phyloP scores from a whole-genome alignment of 2,797 vertebrate genomes.

The Rhynchotus rufescens region DNA sequence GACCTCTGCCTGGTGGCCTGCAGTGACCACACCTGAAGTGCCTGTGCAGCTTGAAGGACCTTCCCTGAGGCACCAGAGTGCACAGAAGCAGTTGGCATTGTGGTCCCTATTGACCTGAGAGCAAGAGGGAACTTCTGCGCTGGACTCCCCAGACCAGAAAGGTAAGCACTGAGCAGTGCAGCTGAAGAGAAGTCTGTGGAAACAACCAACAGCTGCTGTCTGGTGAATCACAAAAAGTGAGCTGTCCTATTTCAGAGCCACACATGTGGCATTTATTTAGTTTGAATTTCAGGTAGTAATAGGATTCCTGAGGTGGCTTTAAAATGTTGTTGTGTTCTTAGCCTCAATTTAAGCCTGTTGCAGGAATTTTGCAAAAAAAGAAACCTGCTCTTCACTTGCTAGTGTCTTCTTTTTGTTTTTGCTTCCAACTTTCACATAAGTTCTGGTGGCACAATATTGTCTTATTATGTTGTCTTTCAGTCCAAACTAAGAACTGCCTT shows the following conservation, averaged over 20 bases:
- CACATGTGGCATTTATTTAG: not conserved
- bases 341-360: not conserved
- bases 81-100: too few species aligned
- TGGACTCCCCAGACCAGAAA: not conserved
- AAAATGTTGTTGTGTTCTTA: not conserved
- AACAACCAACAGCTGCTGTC: not conserved
- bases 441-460: not conserved
- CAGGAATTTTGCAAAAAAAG: not conserved
- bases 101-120: too few species aligned
- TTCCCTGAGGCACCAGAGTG: too few species aligned
- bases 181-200: not conserved
- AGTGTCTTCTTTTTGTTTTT: not conserved
- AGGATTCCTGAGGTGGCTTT: not conserved
- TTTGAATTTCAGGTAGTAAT: not conserved
- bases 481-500: not conserved
- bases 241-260: too few species aligned
- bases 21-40: too few species aligned
- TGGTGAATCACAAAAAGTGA: too few species aligned
- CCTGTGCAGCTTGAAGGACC: too few species aligned
- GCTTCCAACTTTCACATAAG: not conserved
- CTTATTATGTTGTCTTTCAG: not conserved
- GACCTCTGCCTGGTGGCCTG: too few species aligned
- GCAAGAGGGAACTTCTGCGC: too few species aligned
- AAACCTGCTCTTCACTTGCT: not conserved
- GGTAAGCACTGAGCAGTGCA: not conserved